Percentiles rank a stretch among this genome's conserved stretches.
These are phyloP conservation scores for Euura lappo DNA, from an alignment of 1,140 invertebrate genomes.

Conservation along the genomic window DNA sequence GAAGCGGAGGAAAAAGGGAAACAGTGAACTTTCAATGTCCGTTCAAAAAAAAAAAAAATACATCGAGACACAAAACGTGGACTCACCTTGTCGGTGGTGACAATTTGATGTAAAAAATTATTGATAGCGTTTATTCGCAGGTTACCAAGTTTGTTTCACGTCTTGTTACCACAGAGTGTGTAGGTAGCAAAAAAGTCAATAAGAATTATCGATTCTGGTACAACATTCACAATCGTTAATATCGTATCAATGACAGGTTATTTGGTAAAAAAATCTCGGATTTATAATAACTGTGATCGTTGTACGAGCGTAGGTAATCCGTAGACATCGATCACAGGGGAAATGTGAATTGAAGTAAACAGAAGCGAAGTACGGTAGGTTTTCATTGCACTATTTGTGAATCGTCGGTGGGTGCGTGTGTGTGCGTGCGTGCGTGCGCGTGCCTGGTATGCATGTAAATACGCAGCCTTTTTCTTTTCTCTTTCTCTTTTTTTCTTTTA, in stretches of 20 bases:
- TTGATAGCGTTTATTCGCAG: background rate
- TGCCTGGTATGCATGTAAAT: background rate
- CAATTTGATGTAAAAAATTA: background rate
- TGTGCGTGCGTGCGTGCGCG: slow-evolving; percentile 15
- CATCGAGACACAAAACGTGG: background rate
- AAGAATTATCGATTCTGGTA: background rate
- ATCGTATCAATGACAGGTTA: too few relatives aligned
- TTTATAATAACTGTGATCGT: background rate
- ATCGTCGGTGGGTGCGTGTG: background rate
- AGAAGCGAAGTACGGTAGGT: slow-evolving; percentile 30
- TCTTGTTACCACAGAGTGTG: background rate
- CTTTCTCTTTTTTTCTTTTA: background rate
- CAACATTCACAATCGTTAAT: background rate
- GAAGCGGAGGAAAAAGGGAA: slow-evolving; percentile 9
- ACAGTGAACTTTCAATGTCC: background rate
- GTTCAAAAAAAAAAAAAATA: too few relatives aligned
- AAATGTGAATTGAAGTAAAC: slow-evolving; percentile 40
- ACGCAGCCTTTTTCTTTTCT: too few relatives aligned
- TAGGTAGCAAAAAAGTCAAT: background rate
- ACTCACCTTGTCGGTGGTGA: background rate
- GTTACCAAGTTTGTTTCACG: too few relatives aligned
- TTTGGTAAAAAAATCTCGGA: background rate
- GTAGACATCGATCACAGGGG: slow-evolving; percentile 17
- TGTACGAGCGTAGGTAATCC: background rate
- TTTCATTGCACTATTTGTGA: slow-evolving; percentile 44